Evolutionary conservation across 2,888 invertebrate genomes (phyloP).

Genomic region (Cheilosia impressa): DNA sequence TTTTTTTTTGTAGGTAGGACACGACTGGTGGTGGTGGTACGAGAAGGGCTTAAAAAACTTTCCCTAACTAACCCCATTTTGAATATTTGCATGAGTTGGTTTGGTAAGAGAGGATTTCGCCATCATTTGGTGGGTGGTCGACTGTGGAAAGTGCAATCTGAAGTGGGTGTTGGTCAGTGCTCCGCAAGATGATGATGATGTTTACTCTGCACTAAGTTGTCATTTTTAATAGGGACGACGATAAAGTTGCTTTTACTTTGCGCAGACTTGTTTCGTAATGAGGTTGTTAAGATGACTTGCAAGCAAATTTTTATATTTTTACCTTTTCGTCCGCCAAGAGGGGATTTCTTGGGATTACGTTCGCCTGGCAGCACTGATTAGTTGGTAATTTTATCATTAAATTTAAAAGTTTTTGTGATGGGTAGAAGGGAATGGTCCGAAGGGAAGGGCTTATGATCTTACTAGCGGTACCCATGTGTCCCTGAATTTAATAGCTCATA

Average conservation of each 20-base stretch:
- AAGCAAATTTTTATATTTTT: background rate
- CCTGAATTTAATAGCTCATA: no score
- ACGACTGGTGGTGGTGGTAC: background rate
- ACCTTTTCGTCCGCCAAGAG: background rate
- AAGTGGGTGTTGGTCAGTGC: slow-evolving; percentile 23
- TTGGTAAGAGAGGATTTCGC: slow-evolving; percentile 11
- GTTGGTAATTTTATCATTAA: background rate
- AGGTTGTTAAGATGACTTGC: slow-evolving; percentile 4
- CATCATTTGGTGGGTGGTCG: background rate
- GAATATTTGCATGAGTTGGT: slow-evolving; percentile 52
- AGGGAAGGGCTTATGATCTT: background rate
- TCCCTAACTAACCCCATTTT: slow-evolving; percentile 57
- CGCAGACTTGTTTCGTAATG: slow-evolving; percentile 4
- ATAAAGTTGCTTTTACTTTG: slow-evolving; percentile 1
- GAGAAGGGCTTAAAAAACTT: slow-evolving; percentile 36
- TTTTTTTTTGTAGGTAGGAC: background rate
- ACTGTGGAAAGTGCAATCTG: slow-evolving; percentile 15
- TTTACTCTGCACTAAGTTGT: slow-evolving; percentile 27
- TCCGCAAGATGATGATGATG: slow-evolving; percentile 1
- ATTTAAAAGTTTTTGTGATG: background rate
- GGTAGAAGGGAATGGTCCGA: background rate
- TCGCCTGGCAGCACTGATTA: background rate
- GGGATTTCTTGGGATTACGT: background rate
- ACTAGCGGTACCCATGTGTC: no score
- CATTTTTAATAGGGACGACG: slow-evolving; percentile 27